Evolutionary conservation across 2,113 vertebrate genomes (phyloP), one percentile per base, ranked within the genome.

Genomic region (Romanogobio albipinnatus): DNA sequence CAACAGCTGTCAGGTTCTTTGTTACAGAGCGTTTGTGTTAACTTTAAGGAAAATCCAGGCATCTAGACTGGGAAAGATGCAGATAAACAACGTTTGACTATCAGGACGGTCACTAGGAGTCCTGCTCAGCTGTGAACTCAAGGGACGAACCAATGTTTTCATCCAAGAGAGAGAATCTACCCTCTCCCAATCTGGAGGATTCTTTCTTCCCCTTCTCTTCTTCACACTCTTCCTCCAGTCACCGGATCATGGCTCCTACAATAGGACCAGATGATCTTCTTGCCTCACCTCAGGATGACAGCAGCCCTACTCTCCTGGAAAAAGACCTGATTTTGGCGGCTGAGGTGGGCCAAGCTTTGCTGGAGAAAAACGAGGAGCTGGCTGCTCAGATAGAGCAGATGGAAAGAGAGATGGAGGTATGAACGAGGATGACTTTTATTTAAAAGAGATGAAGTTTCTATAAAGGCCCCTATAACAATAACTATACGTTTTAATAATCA

Each of bases 361-460:
- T 95, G 89, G 95, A 95, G 90, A 94, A 93, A 89, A 95, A 94
- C 29, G 94, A 94, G 85, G 94, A 95, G 83, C 87, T 95, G 87
- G 89, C 90, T 26, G 90, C 89, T 15, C 85, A 91, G 86, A 89
- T 95, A 88, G 89, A 91, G 53, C 90, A 90, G 86, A 93, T 84
- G 47, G 91, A 91, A 62, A 92, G 53, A 64, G 92, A 94, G 43
- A 5, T 93, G 26, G 95, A 95, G 93, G 95, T 95, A 51, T 89
- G 88, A 43, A 68, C 15, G 11, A 39, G 0, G 5, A 53, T 22
- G 45, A 58, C 15, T 53, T 53, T 53, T 58, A 17, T 26, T 76
- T 15, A 24, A 24, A 56, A 47, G 9, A 13, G 4, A 45, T 24
- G 5, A 22, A 24, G 39, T 13, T 1, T 70, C 5, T 47, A 33